Percentiles rank a stretch among this genome's conserved stretches.
These are phyloP conservation scores for Drosophila cognata DNA, from an alignment of 2,888 invertebrate genomes.

Conservation along the genomic window DNA sequence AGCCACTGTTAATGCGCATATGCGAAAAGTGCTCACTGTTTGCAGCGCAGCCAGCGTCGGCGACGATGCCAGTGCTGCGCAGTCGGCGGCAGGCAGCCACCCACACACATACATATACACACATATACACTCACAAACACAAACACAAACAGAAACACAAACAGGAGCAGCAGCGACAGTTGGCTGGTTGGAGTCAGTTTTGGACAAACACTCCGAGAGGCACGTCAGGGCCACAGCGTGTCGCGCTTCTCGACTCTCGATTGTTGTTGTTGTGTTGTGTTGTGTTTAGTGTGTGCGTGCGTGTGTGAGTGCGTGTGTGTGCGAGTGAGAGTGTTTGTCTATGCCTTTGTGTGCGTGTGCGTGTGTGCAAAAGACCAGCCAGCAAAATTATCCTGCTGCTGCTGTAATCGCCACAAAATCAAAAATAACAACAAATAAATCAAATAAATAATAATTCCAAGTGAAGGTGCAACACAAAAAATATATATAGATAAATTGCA, in stretches of 20 bases:
- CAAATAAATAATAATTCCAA: slow-evolving; percentile 20
- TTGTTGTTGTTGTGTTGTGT: slow-evolving; percentile 61
- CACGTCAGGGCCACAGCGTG: slow-evolving; percentile 83
- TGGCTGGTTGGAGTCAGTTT: slow-evolving; percentile 73
- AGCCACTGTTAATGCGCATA: slow-evolving; percentile 29
- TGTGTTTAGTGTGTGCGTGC: slow-evolving; percentile 47
- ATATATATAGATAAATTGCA: slow-evolving; percentile 17
- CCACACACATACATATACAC: slow-evolving; percentile 11
- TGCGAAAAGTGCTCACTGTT: slow-evolving; percentile 10
- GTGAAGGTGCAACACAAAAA: slow-evolving; percentile 37
- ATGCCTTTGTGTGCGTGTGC: slow-evolving; percentile 20
- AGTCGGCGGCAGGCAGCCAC: slow-evolving; percentile 33
- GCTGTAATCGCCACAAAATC: slow-evolving; percentile 69
- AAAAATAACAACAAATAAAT: slow-evolving; percentile 9
- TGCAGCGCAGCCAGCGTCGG: slow-evolving; percentile 24
- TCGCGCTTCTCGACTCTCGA: slow-evolving; percentile 80
- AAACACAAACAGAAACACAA: slow-evolving; percentile 1
- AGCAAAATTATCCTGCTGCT: slow-evolving; percentile 34
- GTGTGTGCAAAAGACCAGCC: slow-evolving; percentile 55
- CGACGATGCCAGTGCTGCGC: slow-evolving; percentile 22
- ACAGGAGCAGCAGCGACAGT: slow-evolving; percentile 19
- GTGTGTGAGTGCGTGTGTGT: slow-evolving; percentile 43
- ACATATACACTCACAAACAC: background rate
- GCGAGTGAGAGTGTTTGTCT: slow-evolving; percentile 42
- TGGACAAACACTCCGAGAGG: slow-evolving; percentile 85